Base-by-base conservation (phyloP, 1,140 invertebrate genomes). In the Melipona quadrifasciata region DNA sequence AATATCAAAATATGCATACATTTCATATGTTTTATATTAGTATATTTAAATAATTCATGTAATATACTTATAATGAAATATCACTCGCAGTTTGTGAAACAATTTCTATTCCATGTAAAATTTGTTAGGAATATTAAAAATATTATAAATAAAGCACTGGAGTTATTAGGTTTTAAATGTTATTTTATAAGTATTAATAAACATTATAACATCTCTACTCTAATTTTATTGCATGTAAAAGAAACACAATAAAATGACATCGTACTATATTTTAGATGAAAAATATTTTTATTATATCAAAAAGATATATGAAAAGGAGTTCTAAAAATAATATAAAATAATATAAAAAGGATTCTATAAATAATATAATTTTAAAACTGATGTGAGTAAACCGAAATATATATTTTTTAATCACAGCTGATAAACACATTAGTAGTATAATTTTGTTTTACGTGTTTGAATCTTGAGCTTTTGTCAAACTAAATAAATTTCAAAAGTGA, bases 331-430 rank as follows among this genome's bases (percentile, higher is more conserved):
- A 31, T 19, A 67, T 67, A 31, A 0, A n/a, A n/a, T n/a, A n/a
- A n/a, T n/a, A n/a, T n/a, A n/a, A n/a, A n/a, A n/a, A n/a, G n/a
- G n/a, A 47, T 27, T 8, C 2, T 67, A 31, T 67, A 31, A 67
- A 31, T n/a, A 16, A 31, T 19, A 67, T 67, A 31, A 0, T 31
- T 67, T 67, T 8, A 31, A 64, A 64, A 64, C 14, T 64, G 61
- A 64, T 27, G 27, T 27, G 27, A n/a, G 11, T 8, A 47, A 47
- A 47, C 39, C 39, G 8, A 47, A 47, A 70, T 16, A 39, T 70
- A 70, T 70, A 19, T 21, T 39, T 24, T 70, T 51, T 71, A 71
- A 71, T 71, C 68, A 47, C 31, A 71, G 68, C 14, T 71, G 17
- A 47, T 71, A 39, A 70, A 70, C 6, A 24, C 11, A 70, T 39